Conservation (phyloP, 2,113 vertebrate species). For the Cyphomyrus plagiostoma region DNA sequence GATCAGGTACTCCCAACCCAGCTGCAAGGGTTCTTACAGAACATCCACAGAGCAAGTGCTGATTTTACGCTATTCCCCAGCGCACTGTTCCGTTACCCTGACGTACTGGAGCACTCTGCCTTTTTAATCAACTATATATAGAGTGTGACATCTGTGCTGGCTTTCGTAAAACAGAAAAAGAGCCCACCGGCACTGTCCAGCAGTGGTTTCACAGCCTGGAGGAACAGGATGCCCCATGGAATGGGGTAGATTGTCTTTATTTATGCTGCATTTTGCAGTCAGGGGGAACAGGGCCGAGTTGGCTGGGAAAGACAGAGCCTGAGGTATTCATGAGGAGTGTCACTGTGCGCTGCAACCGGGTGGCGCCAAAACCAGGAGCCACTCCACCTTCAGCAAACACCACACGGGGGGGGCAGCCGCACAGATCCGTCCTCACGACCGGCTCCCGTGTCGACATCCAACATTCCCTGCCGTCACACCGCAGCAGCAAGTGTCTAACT, state of each 20-base stretch:
- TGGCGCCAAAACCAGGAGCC: not conserved
- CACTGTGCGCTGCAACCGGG: not conserved
- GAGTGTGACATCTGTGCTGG: not conserved
- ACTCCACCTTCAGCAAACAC: constrained; percentile 10
- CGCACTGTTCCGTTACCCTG: not conserved
- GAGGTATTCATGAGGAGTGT: not conserved
- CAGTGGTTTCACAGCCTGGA: not conserved
- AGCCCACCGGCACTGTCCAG: not conserved
- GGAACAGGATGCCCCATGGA: not conserved
- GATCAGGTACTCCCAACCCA: not conserved
- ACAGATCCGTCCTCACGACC: not conserved
- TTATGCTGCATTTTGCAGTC: not conserved
- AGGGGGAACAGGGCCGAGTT: not conserved
- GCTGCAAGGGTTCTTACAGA: not conserved
- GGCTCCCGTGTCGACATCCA: not conserved
- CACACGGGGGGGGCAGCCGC: not conserved
- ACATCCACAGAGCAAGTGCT: not conserved
- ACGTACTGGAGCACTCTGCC: not conserved
- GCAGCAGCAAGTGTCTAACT: not conserved
- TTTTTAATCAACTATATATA: not conserved
- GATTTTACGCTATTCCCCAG: not conserved
- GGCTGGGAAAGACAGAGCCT: not conserved
- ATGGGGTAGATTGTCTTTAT: not conserved
- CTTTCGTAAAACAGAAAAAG: not conserved
- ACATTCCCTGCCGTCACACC: no score